A percentile compares a stretch with the other conserved stretches of the same genome.
Evolutionary conservation across 2,888 invertebrate genomes (phyloP).

Genomic region (Petrolisthes cinctipes): DNA sequence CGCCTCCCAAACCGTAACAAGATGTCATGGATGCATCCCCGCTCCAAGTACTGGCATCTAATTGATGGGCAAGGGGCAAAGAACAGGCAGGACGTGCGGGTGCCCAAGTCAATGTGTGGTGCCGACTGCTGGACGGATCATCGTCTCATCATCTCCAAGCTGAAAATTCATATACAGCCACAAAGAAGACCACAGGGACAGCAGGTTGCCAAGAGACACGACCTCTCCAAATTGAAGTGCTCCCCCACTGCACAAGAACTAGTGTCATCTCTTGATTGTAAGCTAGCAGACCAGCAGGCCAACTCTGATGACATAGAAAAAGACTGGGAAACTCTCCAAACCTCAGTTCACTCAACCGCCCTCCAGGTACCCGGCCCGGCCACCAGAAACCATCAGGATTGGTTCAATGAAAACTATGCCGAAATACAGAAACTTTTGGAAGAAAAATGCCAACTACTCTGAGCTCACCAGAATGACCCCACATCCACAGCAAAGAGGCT

Average conservation of each 20-base stretch:
- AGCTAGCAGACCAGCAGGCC: not conserved
- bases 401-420: slow-evolving; percentile 12
- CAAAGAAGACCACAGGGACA: not conserved
- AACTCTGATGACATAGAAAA: no score
- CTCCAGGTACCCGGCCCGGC: not conserved
- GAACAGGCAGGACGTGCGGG: not conserved
- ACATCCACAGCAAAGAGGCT: not conserved
- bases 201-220: not conserved
- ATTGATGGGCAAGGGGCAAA: not conserved
- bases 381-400: not conserved
- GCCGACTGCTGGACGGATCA: not conserved
- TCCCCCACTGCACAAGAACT: not conserved
- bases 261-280: not conserved
- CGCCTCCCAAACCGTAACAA: not conserved
- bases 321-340: not conserved
- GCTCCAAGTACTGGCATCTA: not conserved
- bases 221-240: not conserved
- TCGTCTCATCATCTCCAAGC: not conserved
- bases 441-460: no score
- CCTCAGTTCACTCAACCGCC: not conserved
- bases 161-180: not conserved
- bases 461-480: slow-evolving; percentile 2
- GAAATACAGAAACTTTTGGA: not conserved
- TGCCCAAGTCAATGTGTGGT: not conserved
- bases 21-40: not conserved